These are phyloP conservation scores for Lamproptera curius DNA, from an alignment of 2,888 invertebrate species.

Conservation along the genomic window DNA sequence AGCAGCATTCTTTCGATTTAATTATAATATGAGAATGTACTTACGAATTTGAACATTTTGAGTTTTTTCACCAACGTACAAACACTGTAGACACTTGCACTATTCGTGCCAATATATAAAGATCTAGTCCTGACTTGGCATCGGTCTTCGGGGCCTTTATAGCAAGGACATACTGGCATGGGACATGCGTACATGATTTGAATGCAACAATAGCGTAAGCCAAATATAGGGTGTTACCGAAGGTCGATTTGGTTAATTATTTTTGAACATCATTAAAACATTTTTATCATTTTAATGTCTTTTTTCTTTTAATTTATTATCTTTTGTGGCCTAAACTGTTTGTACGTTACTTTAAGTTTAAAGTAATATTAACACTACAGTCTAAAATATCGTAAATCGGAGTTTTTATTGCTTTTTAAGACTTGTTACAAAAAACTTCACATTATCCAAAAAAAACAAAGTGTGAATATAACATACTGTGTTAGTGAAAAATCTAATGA, in stretches of 20 bases:
- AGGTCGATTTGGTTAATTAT: no score
- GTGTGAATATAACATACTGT: constrained; percentile 16
- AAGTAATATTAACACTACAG: no score
- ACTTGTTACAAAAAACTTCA: no score
- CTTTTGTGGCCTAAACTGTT: no score
- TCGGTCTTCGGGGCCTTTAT: constrained; percentile 50
- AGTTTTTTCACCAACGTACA: constrained; percentile 40
- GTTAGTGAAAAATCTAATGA: constrained; percentile 11
- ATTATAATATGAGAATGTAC: constrained; percentile 33
- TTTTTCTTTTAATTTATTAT: no score
- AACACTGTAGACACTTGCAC: constrained; percentile 49
- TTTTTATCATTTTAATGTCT: no score
- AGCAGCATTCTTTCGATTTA: not conserved
- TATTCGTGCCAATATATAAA: constrained; percentile 59
- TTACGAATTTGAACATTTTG: constrained; percentile 76
- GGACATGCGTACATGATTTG: constrained; percentile 50
- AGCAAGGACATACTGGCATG: constrained; percentile 49
- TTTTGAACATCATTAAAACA: no score
- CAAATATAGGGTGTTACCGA: constrained; percentile 42
- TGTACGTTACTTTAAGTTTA: no score
- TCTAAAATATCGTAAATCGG: no score
- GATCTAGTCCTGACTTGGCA: constrained; percentile 61
- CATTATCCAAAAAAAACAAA: no score
- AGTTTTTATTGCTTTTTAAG: no score
- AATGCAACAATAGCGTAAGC: constrained; percentile 42